phyloP scores from a whole-genome alignment of 2,888 invertebrate genomes.

The Aporophyla nigra region DNA sequence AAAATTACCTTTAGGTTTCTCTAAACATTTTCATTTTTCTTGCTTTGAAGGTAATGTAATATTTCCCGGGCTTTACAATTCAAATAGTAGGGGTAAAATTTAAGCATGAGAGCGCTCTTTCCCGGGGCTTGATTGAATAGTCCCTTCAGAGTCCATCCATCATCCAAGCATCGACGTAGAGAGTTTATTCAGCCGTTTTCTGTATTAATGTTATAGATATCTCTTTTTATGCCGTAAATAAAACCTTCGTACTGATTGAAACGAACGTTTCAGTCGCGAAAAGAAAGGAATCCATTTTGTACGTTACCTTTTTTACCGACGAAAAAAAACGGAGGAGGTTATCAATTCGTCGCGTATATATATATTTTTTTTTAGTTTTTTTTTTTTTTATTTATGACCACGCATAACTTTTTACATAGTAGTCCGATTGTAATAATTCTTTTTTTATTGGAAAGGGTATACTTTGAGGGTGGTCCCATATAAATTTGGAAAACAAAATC shows the following conservation, averaged over 20 bases:
- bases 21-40: too few species aligned
- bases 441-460: too few species aligned
- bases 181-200: slow-evolving; percentile 58
- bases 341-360: too few species aligned
- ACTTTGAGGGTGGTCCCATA: too few species aligned
- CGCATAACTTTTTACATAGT: too few species aligned
- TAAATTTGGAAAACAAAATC: too few species aligned
- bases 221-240: slow-evolving; percentile 36
- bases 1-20: too few species aligned
- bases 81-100: slow-evolving; percentile 58
- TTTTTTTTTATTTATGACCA: too few species aligned
- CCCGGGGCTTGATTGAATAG: slow-evolving; percentile 70
- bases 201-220: slow-evolving; percentile 46
- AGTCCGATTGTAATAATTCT: too few species aligned
- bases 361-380: too few species aligned
- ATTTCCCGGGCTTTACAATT: not conserved
- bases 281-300: not conserved
- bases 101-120: slow-evolving; percentile 63
- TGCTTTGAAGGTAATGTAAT: not conserved
- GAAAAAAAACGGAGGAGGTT: too few species aligned
- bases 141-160: slow-evolving; percentile 71
- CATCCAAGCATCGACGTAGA: slow-evolving; percentile 66
- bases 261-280: slow-evolving; percentile 16
- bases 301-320: not conserved
- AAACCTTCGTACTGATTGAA: slow-evolving; percentile 38